Evolutionary conservation across 2,888 invertebrate genomes (phyloP).

Genomic region (Palloptera scutellata): DNA sequence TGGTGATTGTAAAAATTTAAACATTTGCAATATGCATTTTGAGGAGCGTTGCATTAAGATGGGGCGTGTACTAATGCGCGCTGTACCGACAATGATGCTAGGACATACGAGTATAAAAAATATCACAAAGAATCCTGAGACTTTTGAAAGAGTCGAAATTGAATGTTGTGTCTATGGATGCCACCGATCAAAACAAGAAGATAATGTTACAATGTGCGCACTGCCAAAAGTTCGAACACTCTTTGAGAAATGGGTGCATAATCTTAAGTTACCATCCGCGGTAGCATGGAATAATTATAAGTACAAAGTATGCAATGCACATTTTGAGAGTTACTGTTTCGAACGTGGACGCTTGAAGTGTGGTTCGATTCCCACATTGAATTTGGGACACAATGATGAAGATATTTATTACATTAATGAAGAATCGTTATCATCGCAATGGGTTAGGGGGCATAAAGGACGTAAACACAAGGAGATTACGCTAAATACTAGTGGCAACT

Average conservation of each 20-base stretch:
- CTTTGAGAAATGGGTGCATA: constrained; percentile 48
- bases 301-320: constrained; percentile 44
- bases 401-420: constrained; percentile 50
- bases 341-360: constrained; percentile 35
- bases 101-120: constrained; percentile 41
- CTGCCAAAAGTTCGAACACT: constrained; percentile 42
- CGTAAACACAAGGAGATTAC: constrained; percentile 1
- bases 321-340: constrained; percentile 44
- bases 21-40: constrained; percentile 52
- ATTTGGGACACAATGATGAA: constrained; percentile 49
- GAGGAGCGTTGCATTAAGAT: constrained; percentile 45
- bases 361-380: constrained; percentile 48
- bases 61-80: constrained; percentile 37
- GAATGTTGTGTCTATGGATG: constrained; percentile 46
- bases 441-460: constrained; percentile 3
- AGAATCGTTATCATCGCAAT: not conserved
- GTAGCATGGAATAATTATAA: constrained; percentile 33
- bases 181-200: constrained; percentile 30
- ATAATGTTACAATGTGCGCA: constrained; percentile 35
- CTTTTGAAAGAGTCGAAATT: constrained; percentile 28
- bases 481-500: not conserved
- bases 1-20: constrained; percentile 25
- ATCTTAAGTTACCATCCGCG: constrained; percentile 39
- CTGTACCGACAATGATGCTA: constrained; percentile 51
- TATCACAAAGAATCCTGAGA: constrained; percentile 45